Evolutionary conservation across 2,113 vertebrate species (phyloP).

Genomic region (Gnathonemus echidnorhynchus): DNA sequence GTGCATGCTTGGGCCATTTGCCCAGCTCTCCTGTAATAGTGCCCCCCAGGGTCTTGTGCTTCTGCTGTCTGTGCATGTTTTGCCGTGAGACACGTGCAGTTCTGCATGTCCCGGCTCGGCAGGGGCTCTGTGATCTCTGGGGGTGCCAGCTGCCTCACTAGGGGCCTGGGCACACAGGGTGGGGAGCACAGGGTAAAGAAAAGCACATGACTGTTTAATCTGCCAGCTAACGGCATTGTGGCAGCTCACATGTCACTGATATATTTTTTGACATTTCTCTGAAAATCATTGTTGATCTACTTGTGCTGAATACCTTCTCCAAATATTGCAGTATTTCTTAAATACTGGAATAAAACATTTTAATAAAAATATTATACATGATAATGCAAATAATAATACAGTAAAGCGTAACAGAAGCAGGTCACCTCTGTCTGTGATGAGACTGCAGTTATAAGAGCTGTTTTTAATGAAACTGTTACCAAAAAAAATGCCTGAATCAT

Average conservation of each 20-base stretch:
- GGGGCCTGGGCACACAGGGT: background rate
- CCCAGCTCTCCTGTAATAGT: background rate
- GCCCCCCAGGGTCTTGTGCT: background rate
- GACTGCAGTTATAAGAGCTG: background rate
- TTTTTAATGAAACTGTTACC: background rate
- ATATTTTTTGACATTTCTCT: background rate
- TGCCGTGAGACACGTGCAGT: background rate
- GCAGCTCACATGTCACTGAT: background rate
- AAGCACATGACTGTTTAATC: background rate
- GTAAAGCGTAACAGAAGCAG: background rate
- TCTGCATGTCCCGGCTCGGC: background rate
- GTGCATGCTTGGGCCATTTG: background rate
- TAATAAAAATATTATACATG: background rate
- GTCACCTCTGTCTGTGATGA: background rate
- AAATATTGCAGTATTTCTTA: background rate
- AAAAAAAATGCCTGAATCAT: background rate
- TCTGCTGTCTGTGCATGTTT: background rate
- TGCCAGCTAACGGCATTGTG: background rate
- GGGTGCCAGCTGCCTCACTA: background rate
- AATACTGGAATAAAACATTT: background rate
- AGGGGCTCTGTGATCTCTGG: background rate
- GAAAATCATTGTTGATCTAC: background rate
- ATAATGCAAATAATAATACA: background rate
- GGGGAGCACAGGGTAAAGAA: background rate
- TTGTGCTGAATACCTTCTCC: background rate